phyloP scores from a whole-genome alignment of 2,888 invertebrate species.

The Ditylenchus weischeri region DNA sequence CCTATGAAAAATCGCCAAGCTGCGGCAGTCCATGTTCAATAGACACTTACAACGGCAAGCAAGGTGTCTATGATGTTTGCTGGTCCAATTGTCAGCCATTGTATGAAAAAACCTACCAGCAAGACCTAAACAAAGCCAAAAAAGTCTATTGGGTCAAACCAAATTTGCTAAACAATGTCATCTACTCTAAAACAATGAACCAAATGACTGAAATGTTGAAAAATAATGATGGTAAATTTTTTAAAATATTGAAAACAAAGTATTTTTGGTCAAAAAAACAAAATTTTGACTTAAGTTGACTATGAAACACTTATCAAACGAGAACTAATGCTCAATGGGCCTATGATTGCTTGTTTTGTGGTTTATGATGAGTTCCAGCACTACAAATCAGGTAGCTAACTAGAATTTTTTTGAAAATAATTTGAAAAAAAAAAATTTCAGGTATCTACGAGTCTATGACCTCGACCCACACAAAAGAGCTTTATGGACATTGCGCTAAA shows the following conservation, averaged over 20 bases:
- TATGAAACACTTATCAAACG: constrained; percentile 37
- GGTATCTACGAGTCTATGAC: constrained; percentile 40
- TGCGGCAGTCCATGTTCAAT: constrained; percentile 35
- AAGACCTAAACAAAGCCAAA: constrained; percentile 26
- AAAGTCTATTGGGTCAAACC: constrained; percentile 29
- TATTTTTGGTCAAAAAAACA: background rate
- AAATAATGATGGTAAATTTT: constrained; percentile 15
- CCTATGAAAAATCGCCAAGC: constrained; percentile 28
- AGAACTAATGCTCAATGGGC: constrained; percentile 40
- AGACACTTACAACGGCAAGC: constrained; percentile 20
- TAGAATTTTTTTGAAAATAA: no score
- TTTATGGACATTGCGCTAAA: constrained; percentile 47
- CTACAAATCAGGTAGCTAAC: constrained; percentile 33
- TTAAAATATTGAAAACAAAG: constrained; percentile 17
- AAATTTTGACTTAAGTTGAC: constrained; percentile 18
- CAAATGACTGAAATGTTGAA: constrained; percentile 14
- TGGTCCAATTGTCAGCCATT: constrained; percentile 27
- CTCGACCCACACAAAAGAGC: constrained; percentile 27
- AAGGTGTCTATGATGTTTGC: constrained; percentile 19
- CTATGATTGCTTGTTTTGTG: constrained; percentile 44
- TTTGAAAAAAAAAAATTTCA: constrained; percentile 28
- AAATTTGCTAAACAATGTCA: constrained; percentile 14
- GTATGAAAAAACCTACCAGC: constrained; percentile 28
- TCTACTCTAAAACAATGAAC: constrained; percentile 15
- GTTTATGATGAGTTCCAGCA: constrained; percentile 48